Percentiles rank a stretch among this genome's conserved stretches.
phyloP scores from a whole-genome alignment of 1,140 invertebrate genomes.

The Teleopsis dalmanni region DNA sequence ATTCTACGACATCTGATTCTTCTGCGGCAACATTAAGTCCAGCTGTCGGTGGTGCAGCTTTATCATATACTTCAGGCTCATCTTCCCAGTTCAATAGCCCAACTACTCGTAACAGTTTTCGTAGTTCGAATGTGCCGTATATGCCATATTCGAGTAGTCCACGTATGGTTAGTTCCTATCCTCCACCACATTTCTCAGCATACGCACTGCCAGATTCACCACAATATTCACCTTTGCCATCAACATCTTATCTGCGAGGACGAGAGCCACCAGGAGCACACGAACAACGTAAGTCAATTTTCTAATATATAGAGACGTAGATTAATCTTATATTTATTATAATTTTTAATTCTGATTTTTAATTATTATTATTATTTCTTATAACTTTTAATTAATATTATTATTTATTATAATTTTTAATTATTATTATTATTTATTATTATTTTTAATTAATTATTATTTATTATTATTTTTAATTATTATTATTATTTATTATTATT shows the following conservation, averaged over 20 bases:
- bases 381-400: too few relatives aligned
- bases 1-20: conserved; percentile 37
- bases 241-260: conserved; percentile 1
- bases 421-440: too few relatives aligned
- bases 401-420: too few relatives aligned
- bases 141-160: conserved; percentile 39
- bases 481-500: too few relatives aligned
- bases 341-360: too few relatives aligned
- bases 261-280: conserved; percentile 20
- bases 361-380: too few relatives aligned
- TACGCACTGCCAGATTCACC: conserved; percentile 33
- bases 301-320: too few relatives aligned
- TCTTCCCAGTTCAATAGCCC: conserved; percentile 37
- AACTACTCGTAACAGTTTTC: conserved; percentile 25
- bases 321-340: too few relatives aligned
- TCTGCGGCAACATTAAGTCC: conserved; percentile 33
- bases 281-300: conserved; percentile 28
- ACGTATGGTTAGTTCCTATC: conserved; percentile 33
- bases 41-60: conserved; percentile 20
- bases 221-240: conserved; percentile 22
- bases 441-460: too few relatives aligned
- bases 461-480: too few relatives aligned
- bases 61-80: conserved; percentile 30
- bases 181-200: conserved; percentile 26
- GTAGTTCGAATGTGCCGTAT: conserved; percentile 31